These are phyloP conservation scores for Drosophila kambysellisi DNA, from an alignment of 2,888 invertebrate genomes.

Conservation along the genomic window DNA sequence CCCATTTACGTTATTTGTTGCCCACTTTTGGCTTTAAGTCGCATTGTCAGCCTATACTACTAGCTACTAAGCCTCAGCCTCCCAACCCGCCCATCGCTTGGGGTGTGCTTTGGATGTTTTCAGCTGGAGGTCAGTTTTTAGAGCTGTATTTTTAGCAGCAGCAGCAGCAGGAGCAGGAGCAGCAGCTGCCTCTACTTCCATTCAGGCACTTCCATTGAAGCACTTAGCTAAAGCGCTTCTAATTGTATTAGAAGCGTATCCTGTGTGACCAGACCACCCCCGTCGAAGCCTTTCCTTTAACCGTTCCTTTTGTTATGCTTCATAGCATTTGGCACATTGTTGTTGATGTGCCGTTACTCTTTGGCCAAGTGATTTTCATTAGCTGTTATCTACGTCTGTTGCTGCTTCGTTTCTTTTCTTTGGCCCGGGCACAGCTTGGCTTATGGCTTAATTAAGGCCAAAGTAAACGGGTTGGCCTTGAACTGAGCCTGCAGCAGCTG, in stretches of 20 bases:
- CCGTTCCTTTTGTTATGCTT: conserved; percentile 1
- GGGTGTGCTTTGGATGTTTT: neutral
- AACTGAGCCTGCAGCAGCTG: conserved; percentile 17
- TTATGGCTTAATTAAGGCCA: conserved; percentile 75
- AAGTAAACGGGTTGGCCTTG: conserved; percentile 37
- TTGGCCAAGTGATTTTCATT: conserved; percentile 74
- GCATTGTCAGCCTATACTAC: conserved; percentile 1
- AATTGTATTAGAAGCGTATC: conserved; percentile 78
- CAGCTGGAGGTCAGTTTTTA: conserved; percentile 34
- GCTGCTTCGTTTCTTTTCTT: conserved; percentile 16
- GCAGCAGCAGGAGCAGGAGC: neutral
- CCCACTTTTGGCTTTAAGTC: conserved; percentile 7
- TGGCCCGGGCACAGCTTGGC: conserved; percentile 39
- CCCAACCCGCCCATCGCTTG: neutral
- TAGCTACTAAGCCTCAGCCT: neutral
- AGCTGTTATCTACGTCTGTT: conserved; percentile 66
- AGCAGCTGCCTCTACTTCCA: conserved; percentile 22
- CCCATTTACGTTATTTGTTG: conserved; percentile 5
- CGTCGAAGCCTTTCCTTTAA: neutral
- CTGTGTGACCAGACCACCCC: conserved; percentile 25
- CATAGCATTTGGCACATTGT: conserved; percentile 55
- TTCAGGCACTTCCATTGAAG: conserved; percentile 37
- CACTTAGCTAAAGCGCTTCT: conserved; percentile 77
- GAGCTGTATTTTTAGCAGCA: conserved; percentile 1
- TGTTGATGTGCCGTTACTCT: conserved; percentile 53